Conservation (phyloP, 2,113 vertebrate species). For the Mola mola region DNA sequence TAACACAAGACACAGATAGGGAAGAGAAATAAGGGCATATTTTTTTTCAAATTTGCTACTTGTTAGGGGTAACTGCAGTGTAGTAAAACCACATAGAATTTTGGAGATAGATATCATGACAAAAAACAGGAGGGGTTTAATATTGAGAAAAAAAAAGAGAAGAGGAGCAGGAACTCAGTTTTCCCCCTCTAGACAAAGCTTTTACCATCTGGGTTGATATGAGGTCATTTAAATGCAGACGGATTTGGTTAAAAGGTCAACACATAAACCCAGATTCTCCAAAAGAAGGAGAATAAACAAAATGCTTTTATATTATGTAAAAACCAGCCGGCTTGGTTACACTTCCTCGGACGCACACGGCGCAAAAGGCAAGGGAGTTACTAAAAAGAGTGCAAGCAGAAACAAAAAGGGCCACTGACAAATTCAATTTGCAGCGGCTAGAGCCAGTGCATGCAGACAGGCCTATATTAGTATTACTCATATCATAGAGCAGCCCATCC, state of each 20-base stretch:
- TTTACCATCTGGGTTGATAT: constrained; percentile 14
- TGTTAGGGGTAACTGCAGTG: constrained; percentile 33
- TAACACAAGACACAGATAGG: constrained; percentile 45
- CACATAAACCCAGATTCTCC: background rate
- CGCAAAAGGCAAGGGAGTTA: constrained; percentile 38
- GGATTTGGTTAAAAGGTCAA: constrained; percentile 17
- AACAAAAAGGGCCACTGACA: constrained; percentile 53
- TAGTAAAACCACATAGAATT: constrained; percentile 39
- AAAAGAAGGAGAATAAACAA: background rate
- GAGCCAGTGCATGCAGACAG: constrained; percentile 62
- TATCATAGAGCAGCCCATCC: constrained; percentile 67
- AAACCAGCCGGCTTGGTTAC: constrained; percentile 30
- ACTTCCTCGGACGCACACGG: constrained; percentile 37
- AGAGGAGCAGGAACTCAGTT: constrained; percentile 5
- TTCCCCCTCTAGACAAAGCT: constrained; percentile 31
- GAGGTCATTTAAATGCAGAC: constrained; percentile 37
- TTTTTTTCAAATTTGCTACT: constrained; percentile 50
- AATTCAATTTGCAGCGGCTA: constrained; percentile 68
- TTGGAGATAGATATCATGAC: constrained; percentile 30
- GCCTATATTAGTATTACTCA: constrained; percentile 74
- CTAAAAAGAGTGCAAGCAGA: constrained; percentile 31
- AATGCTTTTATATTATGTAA: constrained; percentile 43
- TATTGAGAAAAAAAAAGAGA: constrained; percentile 37
- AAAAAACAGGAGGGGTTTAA: constrained; percentile 19
- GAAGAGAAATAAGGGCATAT: constrained; percentile 45